These are phyloP conservation scores for Monopis laevigella DNA, from an alignment of 2,888 invertebrate genomes.

Conservation along the genomic window DNA sequence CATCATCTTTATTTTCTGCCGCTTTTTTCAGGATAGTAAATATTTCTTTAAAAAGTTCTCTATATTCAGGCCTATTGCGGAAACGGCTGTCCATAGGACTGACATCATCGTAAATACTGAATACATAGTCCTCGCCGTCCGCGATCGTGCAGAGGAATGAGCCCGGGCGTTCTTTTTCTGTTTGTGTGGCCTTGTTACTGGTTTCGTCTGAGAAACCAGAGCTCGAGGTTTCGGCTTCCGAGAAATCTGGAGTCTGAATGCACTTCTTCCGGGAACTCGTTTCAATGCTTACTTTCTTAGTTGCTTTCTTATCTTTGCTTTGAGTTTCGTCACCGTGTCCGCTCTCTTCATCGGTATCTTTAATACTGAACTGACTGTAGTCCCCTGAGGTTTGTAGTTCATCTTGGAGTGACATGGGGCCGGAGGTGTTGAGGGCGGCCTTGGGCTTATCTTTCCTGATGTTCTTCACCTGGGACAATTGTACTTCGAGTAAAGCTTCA, in stretches of 20 bases:
- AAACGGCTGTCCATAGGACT: constrained; percentile 84
- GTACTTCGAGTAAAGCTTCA: constrained; percentile 82
- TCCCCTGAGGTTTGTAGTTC: constrained; percentile 81
- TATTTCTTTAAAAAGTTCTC: constrained; percentile 84
- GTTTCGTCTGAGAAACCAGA: constrained; percentile 88
- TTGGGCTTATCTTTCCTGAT: constrained; percentile 48
- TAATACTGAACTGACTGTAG: constrained; percentile 71
- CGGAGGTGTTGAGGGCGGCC: constrained; percentile 37
- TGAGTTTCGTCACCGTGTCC: constrained; percentile 67
- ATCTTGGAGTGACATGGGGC: constrained; percentile 71
- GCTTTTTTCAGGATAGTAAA: constrained; percentile 85
- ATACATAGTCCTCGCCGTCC: constrained; percentile 86
- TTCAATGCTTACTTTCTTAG: constrained; percentile 42
- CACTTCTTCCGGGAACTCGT: constrained; percentile 59
- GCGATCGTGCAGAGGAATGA: constrained; percentile 85
- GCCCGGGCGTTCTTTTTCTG: constrained; percentile 79
- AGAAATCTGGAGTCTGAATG: constrained; percentile 83
- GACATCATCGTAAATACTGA: constrained; percentile 85
- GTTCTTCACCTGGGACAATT: constrained; percentile 70
- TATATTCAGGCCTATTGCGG: constrained; percentile 83
- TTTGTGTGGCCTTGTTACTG: constrained; percentile 84
- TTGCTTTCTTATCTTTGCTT: constrained; percentile 50
- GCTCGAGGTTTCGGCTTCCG: constrained; percentile 86
- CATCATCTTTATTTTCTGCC: constrained; percentile 83
- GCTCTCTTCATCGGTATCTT: constrained; percentile 73